Conservation (phyloP, 2,888 invertebrate species). For the Parnassius smintheus region DNA sequence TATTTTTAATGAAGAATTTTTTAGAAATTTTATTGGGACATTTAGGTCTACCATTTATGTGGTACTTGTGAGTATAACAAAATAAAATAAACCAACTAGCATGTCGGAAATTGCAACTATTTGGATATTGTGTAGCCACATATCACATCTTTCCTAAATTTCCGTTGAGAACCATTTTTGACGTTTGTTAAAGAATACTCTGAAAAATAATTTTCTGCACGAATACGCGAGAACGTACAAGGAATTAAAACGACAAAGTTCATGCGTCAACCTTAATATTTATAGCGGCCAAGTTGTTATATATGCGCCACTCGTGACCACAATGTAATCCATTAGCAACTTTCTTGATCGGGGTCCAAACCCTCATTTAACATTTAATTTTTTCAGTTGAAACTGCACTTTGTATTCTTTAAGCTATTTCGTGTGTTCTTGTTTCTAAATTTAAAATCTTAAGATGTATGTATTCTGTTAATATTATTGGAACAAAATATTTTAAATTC, state of each 20-base stretch:
- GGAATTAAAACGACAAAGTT: conserved; percentile 34
- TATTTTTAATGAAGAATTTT: too few species aligned
- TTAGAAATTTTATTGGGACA: too few species aligned
- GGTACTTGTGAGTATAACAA: too few species aligned
- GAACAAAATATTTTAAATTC: too few species aligned
- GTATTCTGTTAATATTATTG: background rate
- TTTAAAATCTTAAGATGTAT: background rate
- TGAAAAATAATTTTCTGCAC: background rate
- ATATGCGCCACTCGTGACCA: conserved; percentile 40
- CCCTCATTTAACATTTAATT: conserved; percentile 36
- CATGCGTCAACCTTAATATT: conserved; percentile 37
- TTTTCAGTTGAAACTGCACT: conserved; percentile 18
- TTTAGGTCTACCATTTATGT: too few species aligned
- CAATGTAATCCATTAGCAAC: conserved; percentile 53
- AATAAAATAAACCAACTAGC: too few species aligned
- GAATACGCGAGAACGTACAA: background rate
- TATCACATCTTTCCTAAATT: too few species aligned
- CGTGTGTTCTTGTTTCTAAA: conserved; percentile 11
- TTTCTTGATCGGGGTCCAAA: conserved; percentile 41
- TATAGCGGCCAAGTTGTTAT: conserved; percentile 31
- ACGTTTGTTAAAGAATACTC: background rate
- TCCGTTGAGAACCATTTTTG: too few species aligned
- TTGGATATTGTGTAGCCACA: too few species aligned
- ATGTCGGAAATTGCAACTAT: too few species aligned
- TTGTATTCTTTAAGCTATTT: conserved; percentile 14